phyloP scores from a whole-genome alignment of 2,888 invertebrate genomes.

The Meta bourneti region DNA sequence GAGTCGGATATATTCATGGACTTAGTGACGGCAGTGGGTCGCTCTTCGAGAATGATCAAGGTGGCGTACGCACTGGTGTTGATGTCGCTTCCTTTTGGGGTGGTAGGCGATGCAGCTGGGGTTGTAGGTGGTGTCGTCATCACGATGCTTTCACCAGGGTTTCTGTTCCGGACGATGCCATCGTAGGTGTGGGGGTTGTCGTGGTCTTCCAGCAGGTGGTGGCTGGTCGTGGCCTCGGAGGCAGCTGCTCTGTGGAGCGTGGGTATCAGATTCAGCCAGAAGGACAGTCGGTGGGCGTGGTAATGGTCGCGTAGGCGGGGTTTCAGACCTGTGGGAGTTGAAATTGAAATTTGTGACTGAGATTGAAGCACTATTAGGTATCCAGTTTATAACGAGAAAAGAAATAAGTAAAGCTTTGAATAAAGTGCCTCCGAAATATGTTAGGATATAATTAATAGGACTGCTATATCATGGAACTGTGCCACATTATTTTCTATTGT shows the following conservation, averaged over 20 bases:
- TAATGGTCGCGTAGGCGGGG: conserved; percentile 95
- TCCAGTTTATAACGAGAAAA: not conserved
- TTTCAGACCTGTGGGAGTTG: conserved; percentile 87
- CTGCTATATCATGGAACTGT: not conserved
- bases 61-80: conserved; percentile 67
- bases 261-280: conserved; percentile 96
- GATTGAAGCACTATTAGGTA: not conserved
- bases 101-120: not conserved
- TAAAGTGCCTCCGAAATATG: too few relatives aligned
- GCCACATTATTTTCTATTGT: too few relatives aligned
- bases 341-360: not conserved
- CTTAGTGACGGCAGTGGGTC: conserved; percentile 80
- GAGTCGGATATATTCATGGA: conserved; percentile 76
- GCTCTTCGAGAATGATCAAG: conserved; percentile 57
- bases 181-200: conserved; percentile 94
- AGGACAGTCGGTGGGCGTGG: conserved; percentile 95
- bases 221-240: conserved; percentile 80
- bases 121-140: conserved; percentile 35
- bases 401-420: not conserved
- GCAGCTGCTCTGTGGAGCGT: conserved; percentile 84
- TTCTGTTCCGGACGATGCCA: conserved; percentile 85
- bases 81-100: conserved; percentile 1
- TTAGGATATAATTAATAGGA: not conserved
- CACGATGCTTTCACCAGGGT: conserved; percentile 80
- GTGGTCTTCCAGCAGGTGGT: conserved; percentile 91